Evolutionary conservation across 2,797 vertebrate species (phyloP).

Genomic region (Poecilia gillii): DNA sequence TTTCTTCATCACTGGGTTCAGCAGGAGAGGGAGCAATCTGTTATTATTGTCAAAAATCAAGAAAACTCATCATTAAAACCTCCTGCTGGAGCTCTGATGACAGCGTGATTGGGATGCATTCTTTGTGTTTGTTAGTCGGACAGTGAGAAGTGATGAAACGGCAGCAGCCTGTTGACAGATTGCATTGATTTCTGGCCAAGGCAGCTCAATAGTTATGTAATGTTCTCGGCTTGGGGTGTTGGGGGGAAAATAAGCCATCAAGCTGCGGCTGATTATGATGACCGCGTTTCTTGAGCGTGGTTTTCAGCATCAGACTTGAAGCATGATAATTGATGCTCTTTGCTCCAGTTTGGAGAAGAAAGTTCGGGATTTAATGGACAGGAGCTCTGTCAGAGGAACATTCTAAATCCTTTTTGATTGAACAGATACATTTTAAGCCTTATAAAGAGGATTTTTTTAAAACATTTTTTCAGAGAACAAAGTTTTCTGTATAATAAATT

Average conservation of each 20-base stretch:
- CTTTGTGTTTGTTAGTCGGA: neutral
- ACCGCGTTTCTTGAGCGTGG: slow-evolving; percentile 12
- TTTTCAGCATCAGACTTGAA: slow-evolving; percentile 16
- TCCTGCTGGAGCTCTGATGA: slow-evolving; percentile 4
- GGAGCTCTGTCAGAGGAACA: neutral
- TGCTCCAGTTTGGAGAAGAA: neutral
- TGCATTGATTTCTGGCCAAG: slow-evolving; percentile 58
- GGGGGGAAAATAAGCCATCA: slow-evolving; percentile 43
- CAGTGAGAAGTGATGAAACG: slow-evolving; percentile 20
- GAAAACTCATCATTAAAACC: slow-evolving; percentile 8
- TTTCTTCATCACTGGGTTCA: slow-evolving; percentile 1
- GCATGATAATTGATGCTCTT: neutral
- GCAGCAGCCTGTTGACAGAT: slow-evolving; percentile 55
- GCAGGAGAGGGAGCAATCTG: neutral
- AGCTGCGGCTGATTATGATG: slow-evolving; percentile 37
- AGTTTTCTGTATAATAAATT: neutral
- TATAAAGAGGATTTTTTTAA: neutral
- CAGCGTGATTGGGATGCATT: neutral
- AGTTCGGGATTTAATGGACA: neutral
- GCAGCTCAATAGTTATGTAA: slow-evolving; percentile 62
- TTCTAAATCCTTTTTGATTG: neutral
- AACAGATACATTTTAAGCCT: neutral
- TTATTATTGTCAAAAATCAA: slow-evolving; percentile 9
- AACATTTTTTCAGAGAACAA: neutral
- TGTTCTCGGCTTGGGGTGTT: slow-evolving; percentile 18